Evolutionary conservation across 23 tunicate genomes (phyloP).

Genomic region (Halocynthia aurantium): DNA sequence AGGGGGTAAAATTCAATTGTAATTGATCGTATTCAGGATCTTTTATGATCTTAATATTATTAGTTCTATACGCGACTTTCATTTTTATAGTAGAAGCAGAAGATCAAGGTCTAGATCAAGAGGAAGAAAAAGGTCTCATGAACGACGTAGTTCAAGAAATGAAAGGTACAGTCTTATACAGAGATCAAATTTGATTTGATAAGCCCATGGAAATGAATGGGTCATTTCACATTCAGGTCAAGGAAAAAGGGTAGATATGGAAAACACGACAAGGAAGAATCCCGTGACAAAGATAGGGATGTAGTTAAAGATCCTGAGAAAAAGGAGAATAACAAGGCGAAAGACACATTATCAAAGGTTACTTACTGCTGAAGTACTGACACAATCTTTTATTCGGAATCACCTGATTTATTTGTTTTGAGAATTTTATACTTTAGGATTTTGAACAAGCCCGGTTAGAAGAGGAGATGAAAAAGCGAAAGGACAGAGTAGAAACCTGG

Average conservation of each 20-base stretch:
- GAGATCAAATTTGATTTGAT: no score
- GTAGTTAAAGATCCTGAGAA: neutral
- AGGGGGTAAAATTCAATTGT: neutral
- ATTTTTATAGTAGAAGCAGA: conserved; percentile 3
- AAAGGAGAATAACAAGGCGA: conserved; percentile 16
- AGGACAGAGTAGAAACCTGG: conserved; percentile 89
- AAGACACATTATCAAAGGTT: neutral
- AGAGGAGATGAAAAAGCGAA: conserved; percentile 80
- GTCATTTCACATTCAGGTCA: conserved; percentile 14
- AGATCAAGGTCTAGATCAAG: conserved; percentile 43
- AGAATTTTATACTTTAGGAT: conserved; percentile 18
- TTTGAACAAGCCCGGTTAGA: conserved; percentile 86
- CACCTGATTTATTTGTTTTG: neutral
- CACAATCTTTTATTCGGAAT: neutral
- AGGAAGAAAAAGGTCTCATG: conserved; percentile 27
- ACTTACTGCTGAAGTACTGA: no score
- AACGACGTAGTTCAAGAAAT: conserved; percentile 50
- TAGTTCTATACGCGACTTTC: no score
- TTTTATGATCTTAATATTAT: no score
- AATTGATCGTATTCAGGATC: no score
- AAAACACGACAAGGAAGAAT: neutral
- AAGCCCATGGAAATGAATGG: no score
- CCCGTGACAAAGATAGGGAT: conserved; percentile 15
- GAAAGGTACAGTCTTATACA: neutral
- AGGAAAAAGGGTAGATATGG: conserved; percentile 30